A percentile compares a stretch with the other conserved stretches of the same genome.
Conservation (phyloP, 2,797 vertebrate genomes). For the Momotus momota region DNA sequence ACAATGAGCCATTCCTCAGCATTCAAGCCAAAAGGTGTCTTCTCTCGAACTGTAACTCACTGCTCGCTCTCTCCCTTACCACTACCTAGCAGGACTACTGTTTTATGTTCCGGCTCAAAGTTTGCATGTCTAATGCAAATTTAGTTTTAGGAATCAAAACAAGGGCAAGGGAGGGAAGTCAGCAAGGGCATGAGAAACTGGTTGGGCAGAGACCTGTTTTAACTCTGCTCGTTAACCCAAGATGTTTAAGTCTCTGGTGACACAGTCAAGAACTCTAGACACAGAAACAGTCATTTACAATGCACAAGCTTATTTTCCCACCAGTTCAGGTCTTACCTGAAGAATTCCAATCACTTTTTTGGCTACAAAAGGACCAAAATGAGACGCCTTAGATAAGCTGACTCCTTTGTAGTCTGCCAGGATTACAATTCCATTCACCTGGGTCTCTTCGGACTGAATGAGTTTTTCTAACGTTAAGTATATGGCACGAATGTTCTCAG, state of each 20-base stretch:
- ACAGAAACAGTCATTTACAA: constrained; percentile 47
- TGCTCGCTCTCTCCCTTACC: neutral
- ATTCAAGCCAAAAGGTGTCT: neutral
- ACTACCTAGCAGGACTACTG: neutral
- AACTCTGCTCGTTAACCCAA: neutral
- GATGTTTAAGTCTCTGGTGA: neutral
- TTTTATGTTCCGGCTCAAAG: neutral
- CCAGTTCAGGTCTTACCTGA: constrained; percentile 85
- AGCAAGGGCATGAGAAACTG: neutral
- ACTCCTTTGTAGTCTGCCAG: constrained; percentile 97
- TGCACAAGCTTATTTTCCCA: constrained; percentile 1
- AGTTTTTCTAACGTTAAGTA: constrained; percentile 98
- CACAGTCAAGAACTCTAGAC: neutral
- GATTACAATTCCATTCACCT: constrained; percentile 98
- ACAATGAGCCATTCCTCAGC: neutral
- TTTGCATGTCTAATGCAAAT: neutral
- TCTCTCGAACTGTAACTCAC: neutral
- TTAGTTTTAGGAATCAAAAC: neutral
- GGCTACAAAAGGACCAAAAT: constrained; percentile 96
- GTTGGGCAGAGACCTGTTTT: neutral
- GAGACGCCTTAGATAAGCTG: constrained; percentile 96
- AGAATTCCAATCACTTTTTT: constrained; percentile 98
- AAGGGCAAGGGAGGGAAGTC: neutral
- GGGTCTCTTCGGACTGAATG: constrained; percentile 96
- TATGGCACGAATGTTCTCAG: constrained; percentile 95